phyloP scores from a whole-genome alignment of 2,888 invertebrate species.

The Ennomos quercinarius region DNA sequence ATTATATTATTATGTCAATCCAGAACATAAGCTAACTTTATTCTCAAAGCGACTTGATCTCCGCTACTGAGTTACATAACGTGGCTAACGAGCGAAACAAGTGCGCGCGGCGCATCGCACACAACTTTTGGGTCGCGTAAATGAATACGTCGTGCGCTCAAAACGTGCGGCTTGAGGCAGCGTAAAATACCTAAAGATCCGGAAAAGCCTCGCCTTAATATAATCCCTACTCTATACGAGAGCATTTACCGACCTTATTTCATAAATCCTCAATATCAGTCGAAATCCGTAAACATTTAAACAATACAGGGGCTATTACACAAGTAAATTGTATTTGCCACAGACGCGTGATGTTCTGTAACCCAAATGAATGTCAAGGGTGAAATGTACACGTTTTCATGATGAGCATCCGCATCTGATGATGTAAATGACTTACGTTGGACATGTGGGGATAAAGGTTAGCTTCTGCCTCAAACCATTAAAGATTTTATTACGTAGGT shows the following conservation, averaged over 20 bases:
- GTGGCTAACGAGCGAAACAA: too few species aligned
- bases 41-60: too few species aligned
- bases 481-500: constrained; percentile 21
- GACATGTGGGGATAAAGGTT: constrained; percentile 43
- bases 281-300: constrained; percentile 49
- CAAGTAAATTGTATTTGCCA: constrained; percentile 55
- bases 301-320: constrained; percentile 53
- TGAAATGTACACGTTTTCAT: constrained; percentile 46
- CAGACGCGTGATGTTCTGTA: constrained; percentile 22
- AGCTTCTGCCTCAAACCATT: constrained; percentile 36
- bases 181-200: too few species aligned
- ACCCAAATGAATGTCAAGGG: constrained; percentile 56
- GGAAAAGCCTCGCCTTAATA: too few species aligned
- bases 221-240: constrained; percentile 48
- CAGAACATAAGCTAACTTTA: too few species aligned
- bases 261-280: constrained; percentile 40
- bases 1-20: too few species aligned
- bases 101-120: too few species aligned
- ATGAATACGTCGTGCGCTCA: too few species aligned
- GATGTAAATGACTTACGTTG: constrained; percentile 29
- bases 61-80: too few species aligned
- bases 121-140: too few species aligned
- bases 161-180: too few species aligned
- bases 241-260: constrained; percentile 49
- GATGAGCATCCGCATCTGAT: constrained; percentile 46